Percentiles rank a stretch among this genome's conserved stretches.
phyloP scores from a whole-genome alignment of 2,888 invertebrate species.

The Cantharis rustica region DNA sequence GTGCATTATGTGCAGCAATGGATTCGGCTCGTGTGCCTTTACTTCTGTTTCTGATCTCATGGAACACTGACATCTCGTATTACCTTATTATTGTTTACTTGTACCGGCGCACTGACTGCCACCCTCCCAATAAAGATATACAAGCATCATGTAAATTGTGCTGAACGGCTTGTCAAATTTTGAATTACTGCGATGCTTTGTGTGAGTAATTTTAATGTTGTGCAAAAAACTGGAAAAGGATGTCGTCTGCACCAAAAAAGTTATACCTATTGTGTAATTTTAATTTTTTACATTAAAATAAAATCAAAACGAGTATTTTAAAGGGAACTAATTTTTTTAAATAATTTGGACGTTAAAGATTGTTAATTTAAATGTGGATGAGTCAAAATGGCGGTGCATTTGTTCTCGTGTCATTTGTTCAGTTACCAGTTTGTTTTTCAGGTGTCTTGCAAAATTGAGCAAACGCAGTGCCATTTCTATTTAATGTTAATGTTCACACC shows the following conservation, averaged over 20 bases:
- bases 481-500: slow-evolving; percentile 16
- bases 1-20: slow-evolving; percentile 86
- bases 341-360: background rate
- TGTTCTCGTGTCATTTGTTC: background rate
- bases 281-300: background rate
- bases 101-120: slow-evolving; percentile 38
- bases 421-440: background rate
- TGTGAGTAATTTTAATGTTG: slow-evolving; percentile 16
- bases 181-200: slow-evolving; percentile 27
- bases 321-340: background rate
- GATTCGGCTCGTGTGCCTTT: slow-evolving; percentile 94
- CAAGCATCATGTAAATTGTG: slow-evolving; percentile 15
- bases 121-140: slow-evolving; percentile 19
- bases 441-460: background rate
- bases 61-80: slow-evolving; percentile 39
- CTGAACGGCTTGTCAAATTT: slow-evolving; percentile 19
- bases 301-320: background rate
- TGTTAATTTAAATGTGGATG: background rate
- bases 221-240: background rate
- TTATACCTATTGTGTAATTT: background rate
- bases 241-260: background rate
- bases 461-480: slow-evolving; percentile 15
- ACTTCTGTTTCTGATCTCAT: slow-evolving; percentile 82
- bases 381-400: background rate
- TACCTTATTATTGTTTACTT: slow-evolving; percentile 24